Percentiles rank a stretch among this genome's conserved stretches.
Evolutionary conservation across 2,797 vertebrate genomes (phyloP).

Genomic region (Bradypodion pumilum): DNA sequence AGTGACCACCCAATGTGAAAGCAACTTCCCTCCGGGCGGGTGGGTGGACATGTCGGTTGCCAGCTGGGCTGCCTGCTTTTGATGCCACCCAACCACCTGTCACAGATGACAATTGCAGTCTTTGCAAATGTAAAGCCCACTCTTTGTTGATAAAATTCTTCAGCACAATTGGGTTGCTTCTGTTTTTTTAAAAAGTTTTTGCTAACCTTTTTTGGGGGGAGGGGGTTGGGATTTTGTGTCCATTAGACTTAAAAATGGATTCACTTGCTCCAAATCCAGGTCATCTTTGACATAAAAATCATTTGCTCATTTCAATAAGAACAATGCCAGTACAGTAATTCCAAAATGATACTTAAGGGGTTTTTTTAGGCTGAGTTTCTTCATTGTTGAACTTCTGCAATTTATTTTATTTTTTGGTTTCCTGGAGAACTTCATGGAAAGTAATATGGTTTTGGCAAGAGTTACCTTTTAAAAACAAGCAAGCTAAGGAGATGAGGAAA

Average conservation of each 20-base stretch:
- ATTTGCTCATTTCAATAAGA: background rate
- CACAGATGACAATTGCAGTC: background rate
- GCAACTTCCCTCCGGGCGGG: too few species aligned
- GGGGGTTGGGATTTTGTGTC: background rate
- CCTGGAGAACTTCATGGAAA: background rate
- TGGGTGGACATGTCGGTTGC: too few species aligned
- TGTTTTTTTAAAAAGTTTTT: background rate
- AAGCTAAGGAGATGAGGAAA: too few species aligned
- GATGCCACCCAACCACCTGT: too few species aligned
- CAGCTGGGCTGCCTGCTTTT: too few species aligned
- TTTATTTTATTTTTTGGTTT: background rate
- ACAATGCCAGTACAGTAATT: background rate
- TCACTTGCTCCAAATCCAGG: background rate
- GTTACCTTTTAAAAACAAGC: too few species aligned
- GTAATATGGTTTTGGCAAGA: background rate
- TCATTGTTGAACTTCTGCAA: background rate
- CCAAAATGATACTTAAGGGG: too few species aligned
- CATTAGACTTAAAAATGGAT: background rate
- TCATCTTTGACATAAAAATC: background rate
- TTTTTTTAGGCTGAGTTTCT: too few species aligned
- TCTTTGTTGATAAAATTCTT: background rate
- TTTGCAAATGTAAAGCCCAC: background rate
- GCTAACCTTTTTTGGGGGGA: background rate
- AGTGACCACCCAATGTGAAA: too few species aligned
- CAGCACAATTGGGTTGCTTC: background rate